Evolutionary conservation across 2,113 vertebrate genomes (phyloP), one percentile per base, ranked within the genome.

Genomic region (Saimiri boliviensis): DNA sequence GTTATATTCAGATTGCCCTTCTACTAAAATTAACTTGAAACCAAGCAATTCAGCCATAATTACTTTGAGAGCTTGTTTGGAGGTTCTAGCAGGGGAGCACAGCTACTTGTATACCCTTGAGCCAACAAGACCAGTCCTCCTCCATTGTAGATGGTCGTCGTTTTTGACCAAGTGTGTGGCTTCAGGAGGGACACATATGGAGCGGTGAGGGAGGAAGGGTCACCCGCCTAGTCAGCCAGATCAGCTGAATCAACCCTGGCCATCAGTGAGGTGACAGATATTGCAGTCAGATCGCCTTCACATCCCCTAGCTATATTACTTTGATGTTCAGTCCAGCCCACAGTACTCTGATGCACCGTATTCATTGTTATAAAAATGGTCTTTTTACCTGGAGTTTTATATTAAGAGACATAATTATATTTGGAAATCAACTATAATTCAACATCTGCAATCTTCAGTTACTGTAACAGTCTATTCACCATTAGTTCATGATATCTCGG

Each of bases 21-120:
- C 49, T 63, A 45, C 49, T 92, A 73, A 93, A 95, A 82, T 90
- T 86, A 82, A 93, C 76, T 93, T 80, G 27, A 94, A 90, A 63
- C 49, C 37, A 73, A 91, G 16, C 70, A 84, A 20, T 89, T 77
- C 16, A 79, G 37, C n/a, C 54, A 10, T 12, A 60, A 11, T 86
- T 92, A 56, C 25, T 91, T 76, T 86, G 37, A 30, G 60, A 63
- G 27, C 60, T 63, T 63, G 27, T 63, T 63, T 63, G 27, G 60
- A 63, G 27, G 60, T 63, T 63, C 27, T 63, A 63, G 27, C 27
- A 32, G 60, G 12, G 60, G 27, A 63, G 12, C 27, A 30, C 60
- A 63, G 27, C 27, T 63, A 6, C 60, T 63, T 1, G 5, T 63
- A 63, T 14, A 32, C 60, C 27, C 60, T 63, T 63, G 60, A 63